Evolutionary conservation across 1,140 invertebrate species (phyloP), one percentile per base, ranked within the genome.

Genomic region (Danaus plexippus): DNA sequence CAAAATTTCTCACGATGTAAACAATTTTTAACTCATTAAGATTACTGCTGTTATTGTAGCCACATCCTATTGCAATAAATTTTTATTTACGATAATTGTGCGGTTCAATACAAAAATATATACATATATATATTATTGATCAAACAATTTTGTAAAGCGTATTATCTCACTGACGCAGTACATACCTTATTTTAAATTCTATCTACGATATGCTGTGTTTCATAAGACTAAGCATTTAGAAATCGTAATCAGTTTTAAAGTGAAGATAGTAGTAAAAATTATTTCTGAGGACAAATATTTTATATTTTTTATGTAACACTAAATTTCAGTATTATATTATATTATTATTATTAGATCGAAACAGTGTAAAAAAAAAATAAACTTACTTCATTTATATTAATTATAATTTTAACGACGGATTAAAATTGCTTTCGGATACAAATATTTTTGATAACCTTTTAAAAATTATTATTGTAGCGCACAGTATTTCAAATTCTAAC

Each of bases 121-220:
- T 52, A 52, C 18, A 52, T 44, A 54, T 50, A 59, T 49, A 59
- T 43, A 53, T 5, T 57, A 56, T 65, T 53, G 49, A 58, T 61
- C 54, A 60, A 61, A 43, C 55, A 55, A 65, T 65, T 57, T 64
- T 49, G 59, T 65, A 65, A 65, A 65, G 63, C 63, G 63, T 58
- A 50, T 61, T 44, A 9, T 65, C 59, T 65, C 63, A 61, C 63
- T 61, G 59, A 57, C 54, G 61, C 58, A 54, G 11, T 47, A 58
- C 22, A 32, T 32, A 32, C 5, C 22, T 32, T 32, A 50, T 55
- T 54, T 54, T 57, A 63, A 45, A 41, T 22, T 47, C 41, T 56
- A 47, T 52, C 44, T 61, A 61, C 54, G 59, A 61, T 61, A 61
- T 61, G 59, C 59, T 42, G 40, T 52, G 56, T 47, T 47, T 61